phyloP scores from a whole-genome alignment of 2,888 invertebrate genomes.

The Dryobotodes eremita region DNA sequence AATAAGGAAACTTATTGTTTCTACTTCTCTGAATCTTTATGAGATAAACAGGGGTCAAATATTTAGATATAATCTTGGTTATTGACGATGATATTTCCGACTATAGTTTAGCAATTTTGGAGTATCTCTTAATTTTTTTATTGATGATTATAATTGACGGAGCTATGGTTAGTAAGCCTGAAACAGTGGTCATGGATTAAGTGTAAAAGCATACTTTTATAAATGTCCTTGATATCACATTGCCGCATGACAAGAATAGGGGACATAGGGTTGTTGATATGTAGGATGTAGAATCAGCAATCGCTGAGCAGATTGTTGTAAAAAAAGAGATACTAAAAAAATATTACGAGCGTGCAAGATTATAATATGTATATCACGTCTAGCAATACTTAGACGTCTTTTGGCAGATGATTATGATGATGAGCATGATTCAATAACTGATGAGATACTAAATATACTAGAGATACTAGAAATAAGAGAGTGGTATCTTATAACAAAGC shows the following conservation, averaged over 20 bases:
- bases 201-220: not conserved
- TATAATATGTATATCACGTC: not conserved
- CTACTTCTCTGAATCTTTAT: constrained; percentile 2
- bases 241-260: not conserved
- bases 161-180: not conserved
- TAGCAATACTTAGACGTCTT: not conserved
- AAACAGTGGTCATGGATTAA: not conserved
- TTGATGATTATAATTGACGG: not conserved
- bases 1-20: constrained; percentile 15
- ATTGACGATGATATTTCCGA: not conserved
- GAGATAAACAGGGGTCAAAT: not conserved
- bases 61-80: not conserved
- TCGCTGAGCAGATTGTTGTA: not conserved
- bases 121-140: not conserved
- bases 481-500: too few species aligned
- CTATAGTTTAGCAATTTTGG: not conserved
- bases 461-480: too few species aligned
- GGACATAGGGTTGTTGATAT: not conserved
- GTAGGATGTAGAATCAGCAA: not conserved
- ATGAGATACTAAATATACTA: not conserved
- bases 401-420: not conserved
- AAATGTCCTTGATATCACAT: not conserved
- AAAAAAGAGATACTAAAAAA: not conserved
- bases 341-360: too few species aligned
- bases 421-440: not conserved